phyloP scores from a whole-genome alignment of 2,888 invertebrate genomes.

The Lasioglossum lativentre region DNA sequence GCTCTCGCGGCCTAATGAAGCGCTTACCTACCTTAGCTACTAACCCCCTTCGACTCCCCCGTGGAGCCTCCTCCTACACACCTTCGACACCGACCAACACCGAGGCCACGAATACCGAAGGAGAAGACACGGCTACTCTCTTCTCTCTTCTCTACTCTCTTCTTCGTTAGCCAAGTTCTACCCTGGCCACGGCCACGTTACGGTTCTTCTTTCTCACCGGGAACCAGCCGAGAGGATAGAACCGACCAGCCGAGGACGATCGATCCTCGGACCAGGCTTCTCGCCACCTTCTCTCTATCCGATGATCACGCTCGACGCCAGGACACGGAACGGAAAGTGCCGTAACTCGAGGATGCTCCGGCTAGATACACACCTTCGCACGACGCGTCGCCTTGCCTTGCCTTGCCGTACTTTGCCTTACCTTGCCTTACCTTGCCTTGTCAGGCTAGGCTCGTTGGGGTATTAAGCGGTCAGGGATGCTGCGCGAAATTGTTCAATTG shows the following conservation, averaged over 20 bases:
- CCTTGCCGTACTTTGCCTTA: slow-evolving; percentile 55
- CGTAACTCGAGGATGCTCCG: slow-evolving; percentile 51
- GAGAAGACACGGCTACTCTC: slow-evolving; percentile 34
- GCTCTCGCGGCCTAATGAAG: slow-evolving; percentile 85
- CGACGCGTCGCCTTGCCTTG: slow-evolving; percentile 53
- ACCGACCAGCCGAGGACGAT: slow-evolving; percentile 45
- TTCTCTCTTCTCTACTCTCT: background rate
- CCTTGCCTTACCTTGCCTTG: slow-evolving; percentile 53
- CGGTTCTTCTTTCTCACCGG: slow-evolving; percentile 70
- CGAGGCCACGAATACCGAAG: slow-evolving; percentile 56
- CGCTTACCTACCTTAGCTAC: slow-evolving; percentile 83
- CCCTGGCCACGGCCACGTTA: slow-evolving; percentile 57
- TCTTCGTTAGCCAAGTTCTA: background rate
- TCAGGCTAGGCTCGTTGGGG: slow-evolving; percentile 71
- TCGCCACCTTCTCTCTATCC: slow-evolving; percentile 72
- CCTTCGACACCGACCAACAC: slow-evolving; percentile 56
- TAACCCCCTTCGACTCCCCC: slow-evolving; percentile 71
- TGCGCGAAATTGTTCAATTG: background rate
- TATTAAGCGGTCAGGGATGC: slow-evolving; percentile 78
- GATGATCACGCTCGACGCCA: slow-evolving; percentile 77
- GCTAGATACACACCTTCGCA: slow-evolving; percentile 76
- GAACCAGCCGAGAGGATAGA: slow-evolving; percentile 31
- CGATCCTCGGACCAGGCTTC: slow-evolving; percentile 67
- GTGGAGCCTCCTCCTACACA: slow-evolving; percentile 69
- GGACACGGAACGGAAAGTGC: slow-evolving; percentile 25